phyloP scores from a whole-genome alignment of 2,888 invertebrate genomes.

The Erebia aethiops region DNA sequence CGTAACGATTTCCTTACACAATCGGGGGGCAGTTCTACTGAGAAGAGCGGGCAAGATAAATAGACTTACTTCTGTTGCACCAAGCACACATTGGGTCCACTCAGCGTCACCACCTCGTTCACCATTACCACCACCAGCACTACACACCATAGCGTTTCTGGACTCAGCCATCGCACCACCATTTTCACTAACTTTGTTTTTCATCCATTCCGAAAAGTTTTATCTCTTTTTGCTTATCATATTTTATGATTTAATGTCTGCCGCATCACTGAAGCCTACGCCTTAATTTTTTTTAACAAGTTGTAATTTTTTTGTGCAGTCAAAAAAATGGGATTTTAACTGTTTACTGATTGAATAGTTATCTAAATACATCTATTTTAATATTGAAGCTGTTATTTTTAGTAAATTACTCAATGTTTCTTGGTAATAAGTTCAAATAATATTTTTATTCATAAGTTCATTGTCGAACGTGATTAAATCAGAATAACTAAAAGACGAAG shows the following conservation, averaged over 20 bases:
- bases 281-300: neutral
- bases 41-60: neutral
- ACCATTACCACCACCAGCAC: constrained; percentile 49
- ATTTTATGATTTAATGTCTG: constrained; percentile 13
- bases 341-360: too few species aligned
- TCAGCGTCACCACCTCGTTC: constrained; percentile 57
- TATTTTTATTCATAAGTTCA: too few species aligned
- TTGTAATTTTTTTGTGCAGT: too few species aligned
- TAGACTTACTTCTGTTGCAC: constrained; percentile 77
- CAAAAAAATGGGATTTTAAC: too few species aligned
- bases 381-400: too few species aligned
- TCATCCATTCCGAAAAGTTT: constrained; percentile 50
- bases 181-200: constrained; percentile 46
- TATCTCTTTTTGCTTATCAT: constrained; percentile 18
- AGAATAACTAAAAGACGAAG: too few species aligned
- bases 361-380: too few species aligned
- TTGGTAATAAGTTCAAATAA: too few species aligned
- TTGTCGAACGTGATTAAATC: too few species aligned
- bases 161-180: constrained; percentile 42
- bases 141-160: constrained; percentile 58
- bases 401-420: too few species aligned
- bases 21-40: too few species aligned
- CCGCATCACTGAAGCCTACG: neutral
- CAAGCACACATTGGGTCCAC: constrained; percentile 77
- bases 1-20: too few species aligned